Percentiles rank a stretch among this genome's conserved stretches.
These are phyloP conservation scores for Archilochus colubris DNA, from an alignment of 2,113 vertebrate species.

Conservation along the genomic window DNA sequence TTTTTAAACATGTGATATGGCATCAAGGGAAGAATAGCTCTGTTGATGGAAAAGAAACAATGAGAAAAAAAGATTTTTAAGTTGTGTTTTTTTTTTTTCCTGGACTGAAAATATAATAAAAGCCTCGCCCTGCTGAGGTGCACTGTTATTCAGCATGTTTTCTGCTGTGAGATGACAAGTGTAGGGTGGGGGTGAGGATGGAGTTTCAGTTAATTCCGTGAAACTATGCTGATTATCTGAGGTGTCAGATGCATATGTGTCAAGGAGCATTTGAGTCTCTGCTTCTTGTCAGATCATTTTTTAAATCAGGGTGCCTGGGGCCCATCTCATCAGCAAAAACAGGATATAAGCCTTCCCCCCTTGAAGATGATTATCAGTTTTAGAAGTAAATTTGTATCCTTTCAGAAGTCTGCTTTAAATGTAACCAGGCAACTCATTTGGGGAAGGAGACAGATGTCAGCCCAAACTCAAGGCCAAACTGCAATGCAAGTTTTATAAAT, in stretches of 20 bases:
- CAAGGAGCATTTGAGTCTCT: conserved; percentile 49
- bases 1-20: conserved; percentile 38
- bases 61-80: not conserved
- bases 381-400: conserved; percentile 51
- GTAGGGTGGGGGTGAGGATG: conserved; percentile 4
- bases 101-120: conserved; percentile 1
- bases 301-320: conserved; percentile 59
- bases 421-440: conserved; percentile 42
- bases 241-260: conserved; percentile 57
- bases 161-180: conserved; percentile 52
- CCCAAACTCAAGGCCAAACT: conserved; percentile 18
- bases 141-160: conserved; percentile 26
- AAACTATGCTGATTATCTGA: conserved; percentile 64
- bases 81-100: not conserved
- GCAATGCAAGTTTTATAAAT: not conserved
- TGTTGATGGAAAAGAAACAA: not conserved
- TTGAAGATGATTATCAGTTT: conserved; percentile 56
- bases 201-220: conserved; percentile 58
- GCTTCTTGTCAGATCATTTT: conserved; percentile 64
- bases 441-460: conserved; percentile 52
- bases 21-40: conserved; percentile 34
- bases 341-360: conserved; percentile 53
- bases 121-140: not conserved
- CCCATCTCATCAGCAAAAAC: conserved; percentile 51
- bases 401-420: conserved; percentile 53